These are phyloP conservation scores for Heliothis virescens DNA, from an alignment of 1,140 invertebrate species.

Conservation along the genomic window DNA sequence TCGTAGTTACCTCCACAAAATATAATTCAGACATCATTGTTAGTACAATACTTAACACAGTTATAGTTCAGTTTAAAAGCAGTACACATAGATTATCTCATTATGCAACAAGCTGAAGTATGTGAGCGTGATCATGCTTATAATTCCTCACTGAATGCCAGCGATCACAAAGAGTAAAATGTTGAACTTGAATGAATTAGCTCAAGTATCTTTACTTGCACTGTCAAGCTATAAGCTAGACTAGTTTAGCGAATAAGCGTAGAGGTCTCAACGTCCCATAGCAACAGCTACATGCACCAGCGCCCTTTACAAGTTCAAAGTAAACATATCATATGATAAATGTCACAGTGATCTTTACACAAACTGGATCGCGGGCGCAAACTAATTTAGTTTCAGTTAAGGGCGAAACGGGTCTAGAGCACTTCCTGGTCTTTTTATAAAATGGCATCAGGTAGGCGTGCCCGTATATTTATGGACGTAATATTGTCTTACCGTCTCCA, in stretches of 20 bases:
- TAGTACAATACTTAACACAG: neutral
- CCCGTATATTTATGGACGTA: slow-evolving; percentile 51
- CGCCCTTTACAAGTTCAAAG: slow-evolving; percentile 43
- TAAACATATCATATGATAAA: slow-evolving; percentile 65
- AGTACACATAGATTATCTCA: neutral
- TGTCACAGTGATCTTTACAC: slow-evolving; percentile 81
- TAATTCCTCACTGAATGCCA: slow-evolving; percentile 20
- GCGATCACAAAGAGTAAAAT: slow-evolving; percentile 2
- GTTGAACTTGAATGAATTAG: slow-evolving; percentile 22
- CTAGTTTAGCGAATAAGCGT: slow-evolving; percentile 1
- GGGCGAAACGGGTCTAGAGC: slow-evolving; percentile 73
- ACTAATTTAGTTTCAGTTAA: slow-evolving; percentile 73
- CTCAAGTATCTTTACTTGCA: neutral
- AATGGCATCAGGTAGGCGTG: slow-evolving; percentile 58
- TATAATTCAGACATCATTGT: neutral
- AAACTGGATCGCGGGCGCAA: slow-evolving; percentile 67
- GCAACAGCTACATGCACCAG: neutral
- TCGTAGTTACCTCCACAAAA: slow-evolving; percentile 25
- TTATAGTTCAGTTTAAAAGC: neutral
- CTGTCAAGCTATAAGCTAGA: neutral
- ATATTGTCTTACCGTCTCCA: slow-evolving; percentile 33
- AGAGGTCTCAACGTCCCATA: slow-evolving; percentile 1
- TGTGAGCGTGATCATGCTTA: slow-evolving; percentile 13
- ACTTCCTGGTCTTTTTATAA: slow-evolving; percentile 76
- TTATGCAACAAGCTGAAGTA: slow-evolving; percentile 20